Conservation (phyloP, 2,113 vertebrate genomes). For the Oryzias celebensis region DNA sequence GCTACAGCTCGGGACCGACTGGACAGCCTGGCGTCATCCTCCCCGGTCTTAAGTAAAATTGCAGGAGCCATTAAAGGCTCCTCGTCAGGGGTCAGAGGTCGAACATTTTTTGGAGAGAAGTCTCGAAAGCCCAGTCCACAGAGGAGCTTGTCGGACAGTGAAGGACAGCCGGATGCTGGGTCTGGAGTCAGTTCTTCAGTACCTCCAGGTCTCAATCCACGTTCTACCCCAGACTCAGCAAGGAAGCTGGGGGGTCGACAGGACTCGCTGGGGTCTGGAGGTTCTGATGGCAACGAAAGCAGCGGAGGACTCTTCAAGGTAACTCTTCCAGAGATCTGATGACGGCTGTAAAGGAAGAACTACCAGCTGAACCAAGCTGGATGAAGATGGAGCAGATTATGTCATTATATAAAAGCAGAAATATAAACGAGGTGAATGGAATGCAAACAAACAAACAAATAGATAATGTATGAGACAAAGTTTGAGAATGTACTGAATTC, state of each 20-base stretch:
- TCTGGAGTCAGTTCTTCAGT: slow-evolving; percentile 5
- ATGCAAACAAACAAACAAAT: too few relatives aligned
- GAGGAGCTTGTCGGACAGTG: slow-evolving; percentile 71
- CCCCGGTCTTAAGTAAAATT: slow-evolving; percentile 81
- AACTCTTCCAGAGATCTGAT: background rate
- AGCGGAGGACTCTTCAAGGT: slow-evolving; percentile 78
- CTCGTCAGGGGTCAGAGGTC: slow-evolving; percentile 56
- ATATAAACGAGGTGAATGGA: too few relatives aligned
- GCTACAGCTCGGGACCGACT: slow-evolving; percentile 72
- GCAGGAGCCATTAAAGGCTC: slow-evolving; percentile 74
- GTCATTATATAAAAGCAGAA: too few relatives aligned
- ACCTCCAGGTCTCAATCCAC: slow-evolving; percentile 58
- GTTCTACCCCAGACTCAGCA: slow-evolving; percentile 63
- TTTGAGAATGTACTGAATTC: too few relatives aligned
- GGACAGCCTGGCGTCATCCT: slow-evolving; percentile 73
- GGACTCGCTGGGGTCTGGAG: slow-evolving; percentile 70
- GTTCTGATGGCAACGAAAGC: slow-evolving; percentile 71
- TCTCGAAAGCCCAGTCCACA: slow-evolving; percentile 77
- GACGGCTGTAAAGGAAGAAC: background rate
- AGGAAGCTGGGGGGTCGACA: slow-evolving; percentile 62
- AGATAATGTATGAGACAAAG: too few relatives aligned
- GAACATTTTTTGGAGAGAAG: slow-evolving; percentile 80
- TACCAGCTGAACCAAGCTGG: too few relatives aligned
- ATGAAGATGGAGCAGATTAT: too few relatives aligned
- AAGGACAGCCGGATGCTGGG: slow-evolving; percentile 68